phyloP scores from a whole-genome alignment of 2,113 vertebrate genomes.

The Callipepla squamata region DNA sequence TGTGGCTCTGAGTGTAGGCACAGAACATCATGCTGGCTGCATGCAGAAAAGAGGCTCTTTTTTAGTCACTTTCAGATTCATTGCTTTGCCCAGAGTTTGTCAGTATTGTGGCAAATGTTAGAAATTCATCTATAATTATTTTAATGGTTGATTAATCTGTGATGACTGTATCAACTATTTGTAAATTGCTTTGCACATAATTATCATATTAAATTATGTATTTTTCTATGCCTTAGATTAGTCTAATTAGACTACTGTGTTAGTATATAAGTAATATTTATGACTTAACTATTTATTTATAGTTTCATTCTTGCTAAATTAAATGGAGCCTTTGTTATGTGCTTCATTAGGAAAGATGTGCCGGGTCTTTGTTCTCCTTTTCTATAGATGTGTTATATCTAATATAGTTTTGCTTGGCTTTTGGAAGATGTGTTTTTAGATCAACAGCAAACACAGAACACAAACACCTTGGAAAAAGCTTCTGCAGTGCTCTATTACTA shows the following conservation, averaged over 20 bases:
- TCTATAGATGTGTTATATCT: background rate
- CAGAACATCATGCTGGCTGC: background rate
- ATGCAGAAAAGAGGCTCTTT: background rate
- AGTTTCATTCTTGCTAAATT: background rate
- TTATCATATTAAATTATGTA: background rate
- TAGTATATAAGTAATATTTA: background rate
- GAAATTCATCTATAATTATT: background rate
- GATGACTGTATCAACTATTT: background rate
- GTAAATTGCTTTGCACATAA: background rate
- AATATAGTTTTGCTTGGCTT: background rate
- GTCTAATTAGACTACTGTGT: background rate
- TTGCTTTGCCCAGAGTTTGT: background rate
- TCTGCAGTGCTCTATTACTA: background rate
- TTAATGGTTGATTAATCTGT: background rate
- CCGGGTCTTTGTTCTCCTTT: background rate
- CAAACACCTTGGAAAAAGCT: background rate
- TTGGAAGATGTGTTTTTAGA: background rate
- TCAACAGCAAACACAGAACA: background rate
- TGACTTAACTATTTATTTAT: slow-evolving; percentile 36
- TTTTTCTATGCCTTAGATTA: background rate
- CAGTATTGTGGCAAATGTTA: background rate
- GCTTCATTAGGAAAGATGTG: background rate
- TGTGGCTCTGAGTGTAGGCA: background rate
- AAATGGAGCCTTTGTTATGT: background rate
- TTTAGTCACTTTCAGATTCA: accelerated